Evolutionary conservation across 2,113 vertebrate genomes (phyloP).

Genomic region (Progne subis): DNA sequence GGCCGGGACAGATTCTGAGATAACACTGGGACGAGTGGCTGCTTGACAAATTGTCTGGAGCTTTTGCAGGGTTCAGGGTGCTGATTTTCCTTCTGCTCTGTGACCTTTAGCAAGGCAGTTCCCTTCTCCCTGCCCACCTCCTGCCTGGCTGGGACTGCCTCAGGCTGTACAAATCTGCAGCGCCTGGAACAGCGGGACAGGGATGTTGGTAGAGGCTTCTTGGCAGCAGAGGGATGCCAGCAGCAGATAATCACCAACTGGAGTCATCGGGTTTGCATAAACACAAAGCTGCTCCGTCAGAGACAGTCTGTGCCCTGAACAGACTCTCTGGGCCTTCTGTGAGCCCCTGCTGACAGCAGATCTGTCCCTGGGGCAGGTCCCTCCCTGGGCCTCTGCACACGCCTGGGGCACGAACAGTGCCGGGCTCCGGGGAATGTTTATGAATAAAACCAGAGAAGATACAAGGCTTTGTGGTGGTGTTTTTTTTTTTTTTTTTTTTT

Average conservation of each 20-base stretch:
- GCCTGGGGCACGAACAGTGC: not conserved
- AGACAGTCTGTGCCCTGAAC: not conserved
- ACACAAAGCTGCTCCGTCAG: not conserved
- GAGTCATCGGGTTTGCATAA: not conserved
- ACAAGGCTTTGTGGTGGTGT: not conserved
- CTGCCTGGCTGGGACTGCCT: not conserved
- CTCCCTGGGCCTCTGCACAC: not conserved
- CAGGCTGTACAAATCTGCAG: not conserved
- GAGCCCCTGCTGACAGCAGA: not conserved
- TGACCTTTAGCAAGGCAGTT: not conserved
- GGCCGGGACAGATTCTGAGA: not conserved
- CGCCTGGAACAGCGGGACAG: not conserved
- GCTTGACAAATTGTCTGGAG: not conserved
- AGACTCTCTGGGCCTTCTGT: not conserved
- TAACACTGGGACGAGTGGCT: not conserved
- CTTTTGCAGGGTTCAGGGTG: not conserved
- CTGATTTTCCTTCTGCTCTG: not conserved
- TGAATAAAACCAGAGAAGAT: slow-evolving; percentile 23
- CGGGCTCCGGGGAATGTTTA: not conserved
- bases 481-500: too few species aligned
- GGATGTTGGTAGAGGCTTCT: not conserved
- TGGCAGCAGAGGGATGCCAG: slow-evolving; percentile 1
- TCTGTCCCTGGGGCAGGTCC: not conserved
- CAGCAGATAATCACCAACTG: not conserved
- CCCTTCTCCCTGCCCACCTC: not conserved